A percentile compares a stretch with the other conserved stretches of the same genome.
Evolutionary conservation across 1,140 invertebrate species (phyloP).

Genomic region (Drosophila tropicalis): DNA sequence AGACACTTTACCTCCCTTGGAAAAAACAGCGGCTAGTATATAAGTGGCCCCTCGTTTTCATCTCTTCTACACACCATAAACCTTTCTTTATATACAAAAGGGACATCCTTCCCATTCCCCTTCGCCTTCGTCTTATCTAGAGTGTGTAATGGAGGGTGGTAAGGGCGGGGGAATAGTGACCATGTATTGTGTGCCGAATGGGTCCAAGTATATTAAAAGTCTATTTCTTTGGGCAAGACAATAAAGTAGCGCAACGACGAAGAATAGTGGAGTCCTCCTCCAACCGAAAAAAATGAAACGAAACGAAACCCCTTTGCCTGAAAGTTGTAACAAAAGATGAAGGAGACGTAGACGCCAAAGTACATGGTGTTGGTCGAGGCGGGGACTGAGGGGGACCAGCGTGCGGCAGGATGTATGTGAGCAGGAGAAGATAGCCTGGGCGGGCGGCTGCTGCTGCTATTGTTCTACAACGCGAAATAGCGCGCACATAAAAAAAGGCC

Average conservation of each 20-base stretch:
- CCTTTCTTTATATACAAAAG: constrained; percentile 1
- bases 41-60: constrained; percentile 16
- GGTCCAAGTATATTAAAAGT: constrained; percentile 75
- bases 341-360: constrained; percentile 21
- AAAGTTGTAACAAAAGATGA: constrained; percentile 59
- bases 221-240: constrained; percentile 79
- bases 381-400: not conserved
- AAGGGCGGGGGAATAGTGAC: not conserved
- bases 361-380: not conserved
- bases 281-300: not conserved
- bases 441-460: constrained; percentile 48
- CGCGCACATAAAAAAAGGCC: constrained; percentile 71
- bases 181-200: constrained; percentile 56
- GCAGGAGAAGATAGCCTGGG: constrained; percentile 11
- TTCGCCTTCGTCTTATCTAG: no score
- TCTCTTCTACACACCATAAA: constrained; percentile 15
- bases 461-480: constrained; percentile 79
- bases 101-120: no score
- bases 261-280: constrained; percentile 28
- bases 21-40: not conserved
- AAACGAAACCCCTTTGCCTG: not conserved
- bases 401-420: constrained; percentile 24
- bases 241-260: constrained; percentile 61
- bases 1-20: constrained; percentile 37
- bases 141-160: no score